These are phyloP conservation scores for Allophyes oxyacanthae DNA, from an alignment of 2,888 invertebrate genomes.

Conservation along the genomic window DNA sequence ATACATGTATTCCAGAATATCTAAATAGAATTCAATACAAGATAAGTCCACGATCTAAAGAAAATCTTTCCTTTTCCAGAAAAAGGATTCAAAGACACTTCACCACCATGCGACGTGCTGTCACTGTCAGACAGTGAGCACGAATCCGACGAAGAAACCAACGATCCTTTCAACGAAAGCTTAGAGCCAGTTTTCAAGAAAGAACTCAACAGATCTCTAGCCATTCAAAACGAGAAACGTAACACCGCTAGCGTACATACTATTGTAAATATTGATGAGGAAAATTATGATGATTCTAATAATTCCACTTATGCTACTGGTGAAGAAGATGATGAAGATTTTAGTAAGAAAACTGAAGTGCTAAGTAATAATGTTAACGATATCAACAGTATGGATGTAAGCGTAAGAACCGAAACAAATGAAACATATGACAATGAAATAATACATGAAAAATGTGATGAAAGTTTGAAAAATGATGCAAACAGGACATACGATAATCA, in stretches of 20 bases:
- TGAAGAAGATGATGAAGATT: constrained; percentile 52
- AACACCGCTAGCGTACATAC: constrained; percentile 49
- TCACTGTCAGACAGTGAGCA: constrained; percentile 68
- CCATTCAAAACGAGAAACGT: constrained; percentile 38
- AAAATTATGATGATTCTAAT: constrained; percentile 50
- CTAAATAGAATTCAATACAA: too few relatives aligned
- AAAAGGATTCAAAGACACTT: constrained; percentile 63
- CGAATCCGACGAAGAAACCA: constrained; percentile 64
- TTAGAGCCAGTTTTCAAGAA: constrained; percentile 78
- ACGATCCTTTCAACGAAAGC: constrained; percentile 74
- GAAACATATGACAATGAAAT: constrained; percentile 16
- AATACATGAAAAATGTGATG: constrained; percentile 24
- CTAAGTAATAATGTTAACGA: constrained; percentile 5
- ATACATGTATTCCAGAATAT: not conserved
- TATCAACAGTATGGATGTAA: constrained; percentile 10
- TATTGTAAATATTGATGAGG: constrained; percentile 46
- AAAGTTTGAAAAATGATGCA: constrained; percentile 22
- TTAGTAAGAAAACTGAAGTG: constrained; percentile 7
- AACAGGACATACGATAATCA: constrained; percentile 27
- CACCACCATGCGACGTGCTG: constrained; percentile 55
- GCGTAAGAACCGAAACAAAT: constrained; percentile 20
- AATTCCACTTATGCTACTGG: constrained; percentile 48
- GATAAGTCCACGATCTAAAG: not conserved
- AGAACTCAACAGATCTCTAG: constrained; percentile 64
- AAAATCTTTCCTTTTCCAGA: constrained; percentile 66